Evolutionary conservation across 2,113 vertebrate genomes (phyloP).

Genomic region (Upupa epops): DNA sequence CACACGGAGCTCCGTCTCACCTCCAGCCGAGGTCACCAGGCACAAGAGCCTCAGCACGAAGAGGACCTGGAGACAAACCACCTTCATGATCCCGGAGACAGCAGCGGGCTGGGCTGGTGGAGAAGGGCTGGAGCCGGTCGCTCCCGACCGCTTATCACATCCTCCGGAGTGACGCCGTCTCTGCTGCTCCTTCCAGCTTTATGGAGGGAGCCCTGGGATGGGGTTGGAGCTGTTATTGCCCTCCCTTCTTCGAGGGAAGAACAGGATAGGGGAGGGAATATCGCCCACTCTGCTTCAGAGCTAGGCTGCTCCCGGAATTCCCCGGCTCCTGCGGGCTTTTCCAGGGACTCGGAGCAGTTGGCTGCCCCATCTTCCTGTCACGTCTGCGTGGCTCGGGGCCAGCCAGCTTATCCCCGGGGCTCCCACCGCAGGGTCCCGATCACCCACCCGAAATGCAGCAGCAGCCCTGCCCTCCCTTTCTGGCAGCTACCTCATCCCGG

Average conservation of each 20-base stretch:
- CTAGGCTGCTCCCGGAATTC: constrained; percentile 3
- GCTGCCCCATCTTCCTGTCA: neutral
- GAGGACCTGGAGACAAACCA: neutral
- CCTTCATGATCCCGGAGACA: neutral
- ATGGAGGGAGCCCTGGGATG: fast-evolving
- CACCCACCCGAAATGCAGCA: neutral
- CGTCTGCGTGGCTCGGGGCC: fast-evolving
- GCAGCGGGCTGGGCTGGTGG: neutral
- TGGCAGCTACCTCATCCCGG: neutral
- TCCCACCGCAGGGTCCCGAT: neutral
- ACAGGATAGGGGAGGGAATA: neutral
- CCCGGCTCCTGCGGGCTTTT: neutral
- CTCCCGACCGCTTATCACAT: neutral
- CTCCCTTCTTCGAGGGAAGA: neutral
- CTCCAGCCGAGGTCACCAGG: neutral
- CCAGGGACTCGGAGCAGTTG: neutral
- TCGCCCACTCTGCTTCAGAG: neutral
- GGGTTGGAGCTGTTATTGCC: neutral
- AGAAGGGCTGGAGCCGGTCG: neutral
- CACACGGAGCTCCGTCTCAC: neutral
- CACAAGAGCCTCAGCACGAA: neutral
- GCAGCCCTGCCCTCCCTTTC: neutral
- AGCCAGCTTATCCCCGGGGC: neutral
- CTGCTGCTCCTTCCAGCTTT: neutral
- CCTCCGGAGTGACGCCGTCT: neutral